Conservation (phyloP, 2,113 vertebrate species). For the Phoenicopterus ruber region DNA sequence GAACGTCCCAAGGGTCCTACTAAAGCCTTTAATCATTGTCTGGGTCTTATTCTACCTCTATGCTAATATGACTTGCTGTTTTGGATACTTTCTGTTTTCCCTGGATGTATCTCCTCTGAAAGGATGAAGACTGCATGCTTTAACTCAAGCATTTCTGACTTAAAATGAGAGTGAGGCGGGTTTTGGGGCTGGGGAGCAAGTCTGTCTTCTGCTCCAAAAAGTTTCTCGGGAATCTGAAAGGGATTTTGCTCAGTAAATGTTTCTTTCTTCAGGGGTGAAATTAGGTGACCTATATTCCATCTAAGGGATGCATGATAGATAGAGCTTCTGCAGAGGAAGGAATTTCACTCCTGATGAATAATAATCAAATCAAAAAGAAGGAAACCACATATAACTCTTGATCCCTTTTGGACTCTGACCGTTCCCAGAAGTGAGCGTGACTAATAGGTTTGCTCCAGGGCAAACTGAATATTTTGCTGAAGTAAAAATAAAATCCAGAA, state of each 20-base stretch:
- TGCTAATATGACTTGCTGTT: background rate
- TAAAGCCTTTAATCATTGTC: background rate
- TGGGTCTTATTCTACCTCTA: background rate
- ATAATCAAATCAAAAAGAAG: slow-evolving; percentile 21
- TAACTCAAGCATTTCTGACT: background rate
- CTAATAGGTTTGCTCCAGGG: slow-evolving; percentile 38
- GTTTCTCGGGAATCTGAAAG: background rate
- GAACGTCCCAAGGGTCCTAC: background rate
- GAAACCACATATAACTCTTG: slow-evolving; percentile 36
- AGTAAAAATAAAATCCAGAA: slow-evolving; percentile 51
- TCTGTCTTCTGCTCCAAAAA: background rate
- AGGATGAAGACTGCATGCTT: background rate
- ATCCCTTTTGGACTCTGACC: background rate
- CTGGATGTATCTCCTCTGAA: background rate
- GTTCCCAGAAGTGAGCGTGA: slow-evolving; percentile 28
- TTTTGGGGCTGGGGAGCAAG: background rate
- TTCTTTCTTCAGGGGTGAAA: slow-evolving; percentile 27
- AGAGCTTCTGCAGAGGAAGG: slow-evolving; percentile 1
- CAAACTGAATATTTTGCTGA: slow-evolving; percentile 22
- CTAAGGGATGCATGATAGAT: background rate
- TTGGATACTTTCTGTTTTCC: background rate
- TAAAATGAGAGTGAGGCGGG: background rate
- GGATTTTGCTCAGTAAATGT: slow-evolving; percentile 9
- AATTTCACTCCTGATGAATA: slow-evolving; percentile 38
- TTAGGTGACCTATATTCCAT: slow-evolving; percentile 49